Percentiles rank a stretch among this genome's conserved stretches.
Conservation (phyloP, 2,888 invertebrate genomes). For the Acanthosepion lycidas region DNA sequence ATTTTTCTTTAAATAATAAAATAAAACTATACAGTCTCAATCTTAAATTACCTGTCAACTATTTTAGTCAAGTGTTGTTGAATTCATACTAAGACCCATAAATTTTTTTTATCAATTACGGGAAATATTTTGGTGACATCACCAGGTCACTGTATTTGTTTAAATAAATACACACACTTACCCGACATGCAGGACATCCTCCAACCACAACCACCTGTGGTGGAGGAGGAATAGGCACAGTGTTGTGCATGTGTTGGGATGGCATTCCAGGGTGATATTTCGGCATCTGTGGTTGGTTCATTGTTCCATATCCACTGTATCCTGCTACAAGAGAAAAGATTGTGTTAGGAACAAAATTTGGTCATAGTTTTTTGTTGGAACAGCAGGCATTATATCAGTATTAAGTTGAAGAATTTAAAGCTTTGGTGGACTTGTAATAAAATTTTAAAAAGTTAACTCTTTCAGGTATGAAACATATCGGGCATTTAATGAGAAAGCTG, state of each 20-base stretch:
- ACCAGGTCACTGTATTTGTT: neutral
- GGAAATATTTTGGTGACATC: neutral
- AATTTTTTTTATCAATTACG: neutral
- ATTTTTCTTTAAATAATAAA: too few relatives aligned
- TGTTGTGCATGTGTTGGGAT: conserved; percentile 76
- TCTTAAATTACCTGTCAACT: too few relatives aligned
- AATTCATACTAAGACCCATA: neutral
- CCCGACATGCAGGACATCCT: conserved; percentile 90
- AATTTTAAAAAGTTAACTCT: too few relatives aligned
- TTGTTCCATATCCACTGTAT: conserved; percentile 48
- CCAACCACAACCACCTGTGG: conserved; percentile 88
- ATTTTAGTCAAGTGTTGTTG: too few relatives aligned
- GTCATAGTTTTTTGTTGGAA: neutral
- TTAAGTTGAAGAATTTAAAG: too few relatives aligned
- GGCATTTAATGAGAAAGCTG: too few relatives aligned
- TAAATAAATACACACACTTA: conserved; percentile 68
- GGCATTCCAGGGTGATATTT: conserved; percentile 49
- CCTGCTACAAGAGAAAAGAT: conserved; percentile 24
- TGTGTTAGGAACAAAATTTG: neutral
- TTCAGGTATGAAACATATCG: too few relatives aligned
- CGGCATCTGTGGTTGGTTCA: conserved; percentile 52
- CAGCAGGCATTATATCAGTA: too few relatives aligned
- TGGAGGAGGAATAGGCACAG: conserved; percentile 56
- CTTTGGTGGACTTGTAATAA: too few relatives aligned
- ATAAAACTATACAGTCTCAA: too few relatives aligned